These are phyloP conservation scores for Cnemophilus loriae DNA, from an alignment of 2,113 vertebrate genomes.

Conservation along the genomic window DNA sequence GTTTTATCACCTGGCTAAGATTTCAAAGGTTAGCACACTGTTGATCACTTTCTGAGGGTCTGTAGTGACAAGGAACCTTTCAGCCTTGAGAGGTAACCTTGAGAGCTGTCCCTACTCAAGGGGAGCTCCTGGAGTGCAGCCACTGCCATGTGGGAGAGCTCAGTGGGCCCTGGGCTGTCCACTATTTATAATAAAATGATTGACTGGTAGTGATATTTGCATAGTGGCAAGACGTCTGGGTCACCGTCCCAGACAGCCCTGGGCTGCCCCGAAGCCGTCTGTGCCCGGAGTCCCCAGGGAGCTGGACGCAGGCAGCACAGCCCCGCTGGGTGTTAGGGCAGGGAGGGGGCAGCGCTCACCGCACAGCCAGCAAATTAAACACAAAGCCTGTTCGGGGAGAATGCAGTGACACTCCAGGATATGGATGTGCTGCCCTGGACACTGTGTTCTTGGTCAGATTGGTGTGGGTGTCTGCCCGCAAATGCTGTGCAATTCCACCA, in stretches of 20 bases:
- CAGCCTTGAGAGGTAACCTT: background rate
- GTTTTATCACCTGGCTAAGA: background rate
- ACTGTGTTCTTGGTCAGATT: accelerated
- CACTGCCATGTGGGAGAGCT: background rate
- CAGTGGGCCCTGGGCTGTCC: background rate
- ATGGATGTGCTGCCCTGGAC: background rate
- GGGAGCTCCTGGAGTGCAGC: background rate
- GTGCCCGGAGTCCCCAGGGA: background rate
- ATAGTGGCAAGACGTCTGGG: background rate
- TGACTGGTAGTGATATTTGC: background rate
- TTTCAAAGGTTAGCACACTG: background rate
- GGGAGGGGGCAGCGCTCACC: background rate
- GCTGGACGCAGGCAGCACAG: background rate
- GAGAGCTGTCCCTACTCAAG: background rate
- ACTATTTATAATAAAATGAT: background rate
- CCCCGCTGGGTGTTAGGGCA: background rate
- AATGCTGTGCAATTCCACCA: background rate
- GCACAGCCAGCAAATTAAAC: background rate
- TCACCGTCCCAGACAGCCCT: background rate
- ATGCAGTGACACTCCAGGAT: accelerated
- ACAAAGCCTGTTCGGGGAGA: background rate
- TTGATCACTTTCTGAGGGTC: background rate
- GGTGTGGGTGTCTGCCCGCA: background rate
- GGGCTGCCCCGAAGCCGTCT: background rate
- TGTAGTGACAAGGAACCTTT: background rate